phyloP scores from a whole-genome alignment of 2,113 vertebrate genomes.

The Dryoscopus gambensis region DNA sequence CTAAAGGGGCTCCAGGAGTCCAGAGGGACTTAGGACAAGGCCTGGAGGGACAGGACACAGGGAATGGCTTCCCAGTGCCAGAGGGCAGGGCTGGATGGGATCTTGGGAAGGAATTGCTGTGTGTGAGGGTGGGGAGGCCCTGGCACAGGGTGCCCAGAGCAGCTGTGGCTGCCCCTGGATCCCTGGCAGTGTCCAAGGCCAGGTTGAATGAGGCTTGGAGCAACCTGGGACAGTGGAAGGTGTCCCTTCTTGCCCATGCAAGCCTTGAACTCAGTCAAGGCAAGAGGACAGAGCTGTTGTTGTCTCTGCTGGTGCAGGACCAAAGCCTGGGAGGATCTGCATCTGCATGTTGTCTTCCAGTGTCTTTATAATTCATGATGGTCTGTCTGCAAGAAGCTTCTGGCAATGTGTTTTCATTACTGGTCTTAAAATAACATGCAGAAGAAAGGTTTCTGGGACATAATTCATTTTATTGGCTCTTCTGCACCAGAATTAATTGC shows the following conservation, averaged over 20 bases:
- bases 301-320: neutral
- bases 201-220: neutral
- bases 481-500: conserved; percentile 45
- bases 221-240: accelerated
- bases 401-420: neutral
- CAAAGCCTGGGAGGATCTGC: neutral
- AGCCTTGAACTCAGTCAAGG: neutral
- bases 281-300: neutral
- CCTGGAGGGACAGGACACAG: too few species aligned
- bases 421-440: conserved; percentile 13
- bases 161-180: neutral
- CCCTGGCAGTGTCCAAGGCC: neutral
- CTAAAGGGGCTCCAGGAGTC: neutral
- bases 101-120: too few species aligned
- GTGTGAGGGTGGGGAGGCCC: neutral
- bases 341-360: neutral
- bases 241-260: neutral
- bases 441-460: conserved; percentile 31
- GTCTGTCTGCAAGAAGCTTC: neutral
- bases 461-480: conserved; percentile 44
- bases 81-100: too few species aligned
- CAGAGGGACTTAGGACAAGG: too few species aligned
- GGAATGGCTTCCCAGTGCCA: too few species aligned
- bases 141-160: neutral
- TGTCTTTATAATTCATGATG: neutral